Evolutionary conservation across 92 coral and sea anemone species (phyloP), one percentile per base, ranked within the genome.

Genomic region (Diadumene lineata): DNA sequence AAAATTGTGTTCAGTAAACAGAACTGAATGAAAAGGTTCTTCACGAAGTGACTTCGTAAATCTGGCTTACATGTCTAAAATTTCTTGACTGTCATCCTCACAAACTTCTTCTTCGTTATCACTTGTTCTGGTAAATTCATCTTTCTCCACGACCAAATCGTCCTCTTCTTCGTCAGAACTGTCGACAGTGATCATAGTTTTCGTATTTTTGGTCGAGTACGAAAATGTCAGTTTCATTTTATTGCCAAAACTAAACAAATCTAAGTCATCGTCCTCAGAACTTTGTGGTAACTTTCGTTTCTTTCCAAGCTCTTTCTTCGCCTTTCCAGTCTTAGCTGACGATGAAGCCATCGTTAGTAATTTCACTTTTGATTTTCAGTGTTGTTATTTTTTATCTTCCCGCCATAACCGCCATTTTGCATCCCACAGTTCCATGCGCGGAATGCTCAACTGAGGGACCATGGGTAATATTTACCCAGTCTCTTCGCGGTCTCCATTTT

Each of bases 181-280:
- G 0, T 83, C 73, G 1, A 79, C 70, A 26, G 71, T 16, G 1
- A 77, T 50, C 16, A 60, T 62, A 43, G 25, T 38, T 53, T 38
- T 73, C 31, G 79, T 60, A 31, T 57, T 57, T 31, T 65, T 78
- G 13, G 79, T 64, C 31, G 78, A 68, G 43, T 31, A 19, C 26
- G 73, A 53, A 57, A 91, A 91, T 11, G 97, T 87, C 73, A 91
- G 56, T 19, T 79, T 73, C 0, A 91, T 80, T 56, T 87, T 81
- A 44, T 85, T 85, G 29, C 73, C 79, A 70, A 84, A 91, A 0
- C 81, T 64, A 67, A 91, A 91, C 29, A 91, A 64, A 68, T 87
- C 85, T 10, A 27, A 32, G 18, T 26, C 68, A 61, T 48, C 21
- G n/a, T 43, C 23, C 32, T 22, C 65, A 19, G 75, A 19, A 10